Conservation (phyloP, 2,888 invertebrate genomes). For the Criorhina ranunculi region DNA sequence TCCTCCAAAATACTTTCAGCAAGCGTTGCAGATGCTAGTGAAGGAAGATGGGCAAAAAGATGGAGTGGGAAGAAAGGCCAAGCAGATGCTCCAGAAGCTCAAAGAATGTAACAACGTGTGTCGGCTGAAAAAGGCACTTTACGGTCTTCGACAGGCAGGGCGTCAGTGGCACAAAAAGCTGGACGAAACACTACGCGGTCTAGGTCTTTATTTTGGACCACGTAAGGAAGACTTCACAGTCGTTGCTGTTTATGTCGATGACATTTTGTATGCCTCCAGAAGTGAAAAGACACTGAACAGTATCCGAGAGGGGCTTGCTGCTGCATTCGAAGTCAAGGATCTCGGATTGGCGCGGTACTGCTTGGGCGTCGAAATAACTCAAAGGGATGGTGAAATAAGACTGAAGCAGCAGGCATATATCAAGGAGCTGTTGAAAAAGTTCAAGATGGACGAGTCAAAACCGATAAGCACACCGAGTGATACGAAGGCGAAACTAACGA, state of each 20-base stretch:
- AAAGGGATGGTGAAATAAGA: no score
- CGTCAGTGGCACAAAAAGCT: constrained; percentile 37
- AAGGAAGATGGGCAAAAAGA: no score
- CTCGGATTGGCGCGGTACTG: no score
- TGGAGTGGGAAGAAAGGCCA: no score
- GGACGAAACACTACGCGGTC: background rate
- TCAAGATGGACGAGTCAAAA: constrained; percentile 32
- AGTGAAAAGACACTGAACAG: constrained; percentile 17
- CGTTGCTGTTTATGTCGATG: constrained; percentile 32
- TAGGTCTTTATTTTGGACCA: constrained; percentile 7
- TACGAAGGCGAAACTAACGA: constrained; percentile 18
- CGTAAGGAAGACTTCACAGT: constrained; percentile 12
- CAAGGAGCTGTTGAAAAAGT: constrained; percentile 26
- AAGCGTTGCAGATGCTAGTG: no score
- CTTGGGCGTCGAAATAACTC: no score
- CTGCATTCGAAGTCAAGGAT: no score
- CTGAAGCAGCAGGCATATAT: no score
- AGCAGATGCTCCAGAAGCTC: constrained; percentile 31
- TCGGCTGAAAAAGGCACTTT: constrained; percentile 22
- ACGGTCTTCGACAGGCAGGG: constrained; percentile 35
- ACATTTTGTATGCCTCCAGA: constrained; percentile 28
- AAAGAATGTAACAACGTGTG: constrained; percentile 26
- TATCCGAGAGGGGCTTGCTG: no score
- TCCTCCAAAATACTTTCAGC: constrained; percentile 40
- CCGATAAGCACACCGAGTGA: constrained; percentile 37